Conservation (phyloP, 2,797 vertebrate species). For the Adelosebastes latens region DNA sequence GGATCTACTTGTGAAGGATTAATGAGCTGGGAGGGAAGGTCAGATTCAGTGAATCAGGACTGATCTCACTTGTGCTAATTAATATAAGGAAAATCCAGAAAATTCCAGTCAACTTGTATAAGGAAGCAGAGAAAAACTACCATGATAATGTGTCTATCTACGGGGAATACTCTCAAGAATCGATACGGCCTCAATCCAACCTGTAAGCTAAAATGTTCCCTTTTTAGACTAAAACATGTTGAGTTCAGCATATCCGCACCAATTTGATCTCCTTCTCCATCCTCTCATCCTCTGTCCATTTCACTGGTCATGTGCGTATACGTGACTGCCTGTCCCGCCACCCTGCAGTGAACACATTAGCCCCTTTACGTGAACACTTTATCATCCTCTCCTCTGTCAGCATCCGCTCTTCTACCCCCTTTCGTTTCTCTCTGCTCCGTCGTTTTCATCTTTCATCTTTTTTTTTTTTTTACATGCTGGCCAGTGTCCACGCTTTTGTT, state of each 20-base stretch:
- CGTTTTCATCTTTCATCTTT: conserved; percentile 50
- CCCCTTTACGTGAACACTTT: conserved; percentile 58
- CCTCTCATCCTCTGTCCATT: conserved; percentile 32
- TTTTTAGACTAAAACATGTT: conserved; percentile 4
- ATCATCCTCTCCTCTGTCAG: conserved; percentile 66
- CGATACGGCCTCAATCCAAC: neutral
- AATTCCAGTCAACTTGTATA: conserved; percentile 5
- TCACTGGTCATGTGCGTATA: conserved; percentile 45
- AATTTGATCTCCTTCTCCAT: conserved; percentile 1
- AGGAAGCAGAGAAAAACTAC: conserved; percentile 5
- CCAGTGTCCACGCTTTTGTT: conserved; percentile 57
- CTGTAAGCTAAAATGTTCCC: neutral
- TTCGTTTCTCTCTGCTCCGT: conserved; percentile 43
- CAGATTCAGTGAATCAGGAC: conserved; percentile 70
- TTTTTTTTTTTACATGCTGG: conserved; percentile 36
- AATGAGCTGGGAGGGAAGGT: conserved; percentile 79
- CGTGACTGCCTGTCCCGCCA: conserved; percentile 28
- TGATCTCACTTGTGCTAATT: conserved; percentile 64
- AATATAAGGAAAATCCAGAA: conserved; percentile 46
- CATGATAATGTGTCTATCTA: neutral
- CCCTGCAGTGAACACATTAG: conserved; percentile 40
- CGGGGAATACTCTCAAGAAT: neutral
- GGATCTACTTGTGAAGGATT: conserved; percentile 75
- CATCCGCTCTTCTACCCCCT: conserved; percentile 36
- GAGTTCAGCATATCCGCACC: neutral